A percentile compares a stretch with the other conserved stretches of the same genome.
Conservation (phyloP, 2,113 vertebrate genomes). For the Alosa alosa region DNA sequence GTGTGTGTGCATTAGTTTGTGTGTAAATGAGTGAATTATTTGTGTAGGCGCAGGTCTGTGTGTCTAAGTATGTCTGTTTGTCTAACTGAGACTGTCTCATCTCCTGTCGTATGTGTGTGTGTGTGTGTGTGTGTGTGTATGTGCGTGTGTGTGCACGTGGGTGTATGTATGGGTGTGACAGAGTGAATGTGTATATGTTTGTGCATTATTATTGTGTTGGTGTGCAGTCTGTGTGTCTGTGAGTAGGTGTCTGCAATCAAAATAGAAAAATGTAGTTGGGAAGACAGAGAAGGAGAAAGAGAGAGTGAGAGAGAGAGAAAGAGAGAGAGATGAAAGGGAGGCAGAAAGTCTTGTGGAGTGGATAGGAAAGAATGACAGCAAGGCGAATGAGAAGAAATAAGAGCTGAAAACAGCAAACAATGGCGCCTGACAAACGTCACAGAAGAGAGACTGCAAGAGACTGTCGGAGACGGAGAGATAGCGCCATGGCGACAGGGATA, state of each 20-base stretch:
- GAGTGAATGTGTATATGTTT: background rate
- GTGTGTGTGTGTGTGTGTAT: background rate
- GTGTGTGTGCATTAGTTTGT: background rate
- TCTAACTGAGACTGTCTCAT: background rate
- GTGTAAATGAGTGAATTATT: background rate
- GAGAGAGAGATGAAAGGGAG: background rate
- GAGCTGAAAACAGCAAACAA: background rate
- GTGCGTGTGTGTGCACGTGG: no score
- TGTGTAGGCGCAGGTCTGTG: background rate
- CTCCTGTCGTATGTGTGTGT: background rate
- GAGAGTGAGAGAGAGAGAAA: background rate
- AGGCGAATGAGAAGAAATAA: no score
- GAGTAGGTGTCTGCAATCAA: background rate
- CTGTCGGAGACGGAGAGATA: background rate
- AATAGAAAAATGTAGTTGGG: background rate
- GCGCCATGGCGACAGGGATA: constrained; percentile 5
- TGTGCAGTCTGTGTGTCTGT: background rate
- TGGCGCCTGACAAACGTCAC: background rate
- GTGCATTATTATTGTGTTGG: no score
- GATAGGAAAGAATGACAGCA: no score
- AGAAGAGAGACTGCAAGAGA: background rate
- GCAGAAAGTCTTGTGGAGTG: no score
- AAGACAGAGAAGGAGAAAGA: background rate
- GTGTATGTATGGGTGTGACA: background rate
- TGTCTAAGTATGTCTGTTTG: background rate